phyloP scores from a whole-genome alignment of 2,797 vertebrate species.

The Distichodus sexfasciatus region DNA sequence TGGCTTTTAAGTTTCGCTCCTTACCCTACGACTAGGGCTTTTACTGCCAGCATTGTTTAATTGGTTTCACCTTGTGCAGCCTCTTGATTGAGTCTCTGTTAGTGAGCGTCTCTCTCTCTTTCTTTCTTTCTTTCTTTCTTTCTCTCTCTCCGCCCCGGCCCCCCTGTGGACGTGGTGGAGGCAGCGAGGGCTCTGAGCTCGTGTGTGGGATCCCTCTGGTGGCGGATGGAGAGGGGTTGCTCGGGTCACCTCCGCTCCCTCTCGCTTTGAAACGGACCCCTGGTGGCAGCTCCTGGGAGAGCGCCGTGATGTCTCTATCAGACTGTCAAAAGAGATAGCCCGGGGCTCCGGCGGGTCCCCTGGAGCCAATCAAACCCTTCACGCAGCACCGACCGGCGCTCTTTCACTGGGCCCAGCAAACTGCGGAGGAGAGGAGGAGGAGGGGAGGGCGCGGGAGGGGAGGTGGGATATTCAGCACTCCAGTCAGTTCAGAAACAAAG shows the following conservation, averaged over 20 bases:
- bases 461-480: conserved; percentile 61
- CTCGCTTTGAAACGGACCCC: conserved; percentile 81
- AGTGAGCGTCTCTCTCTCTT: conserved; percentile 54
- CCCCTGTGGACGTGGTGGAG: conserved; percentile 64
- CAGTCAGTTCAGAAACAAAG: conserved; percentile 62
- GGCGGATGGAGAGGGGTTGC: conserved; percentile 70
- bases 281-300: conserved; percentile 81
- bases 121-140: conserved; percentile 21
- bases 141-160: conserved; percentile 16
- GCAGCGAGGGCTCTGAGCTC: conserved; percentile 63
- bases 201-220: conserved; percentile 76
- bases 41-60: conserved; percentile 67
- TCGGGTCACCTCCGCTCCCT: conserved; percentile 78
- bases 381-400: conserved; percentile 78
- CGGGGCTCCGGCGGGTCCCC: conserved; percentile 77
- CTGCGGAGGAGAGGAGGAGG: conserved; percentile 57
- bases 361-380: conserved; percentile 82
- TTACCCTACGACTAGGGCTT: conserved; percentile 57
- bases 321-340: conserved; percentile 84
- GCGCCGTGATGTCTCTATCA: conserved; percentile 83
- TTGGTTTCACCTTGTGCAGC: conserved; percentile 74
- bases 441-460: conserved; percentile 33
- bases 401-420: conserved; percentile 75
- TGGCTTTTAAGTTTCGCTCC: conserved; percentile 52
- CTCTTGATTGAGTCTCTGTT: conserved; percentile 63